These are phyloP conservation scores for Tinea pellionella DNA, from an alignment of 2,888 invertebrate species.

Conservation along the genomic window DNA sequence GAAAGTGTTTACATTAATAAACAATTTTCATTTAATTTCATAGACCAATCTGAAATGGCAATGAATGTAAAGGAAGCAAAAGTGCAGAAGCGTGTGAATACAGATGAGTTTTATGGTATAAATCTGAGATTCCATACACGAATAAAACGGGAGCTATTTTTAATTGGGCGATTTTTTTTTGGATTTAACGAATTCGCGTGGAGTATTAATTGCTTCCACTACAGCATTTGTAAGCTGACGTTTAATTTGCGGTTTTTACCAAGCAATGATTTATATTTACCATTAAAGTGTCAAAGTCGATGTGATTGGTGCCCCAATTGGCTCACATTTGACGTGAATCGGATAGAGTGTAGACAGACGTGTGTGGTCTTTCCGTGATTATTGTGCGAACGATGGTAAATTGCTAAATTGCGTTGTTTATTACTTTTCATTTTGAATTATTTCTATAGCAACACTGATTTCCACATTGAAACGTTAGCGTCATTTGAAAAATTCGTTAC, in stretches of 20 bases:
- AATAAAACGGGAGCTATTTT: not conserved
- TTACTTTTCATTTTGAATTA: not conserved
- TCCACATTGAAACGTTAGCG: not conserved
- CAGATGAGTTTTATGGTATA: too few relatives aligned
- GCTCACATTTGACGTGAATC: conserved; percentile 3
- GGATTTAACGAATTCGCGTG: not conserved
- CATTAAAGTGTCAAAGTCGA: conserved; percentile 7
- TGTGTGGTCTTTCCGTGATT: not conserved
- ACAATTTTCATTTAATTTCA: too few relatives aligned
- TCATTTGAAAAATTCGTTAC: too few relatives aligned
- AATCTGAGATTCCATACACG: too few relatives aligned
- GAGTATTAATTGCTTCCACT: not conserved
- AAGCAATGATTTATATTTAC: conserved; percentile 11
- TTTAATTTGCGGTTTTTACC: conserved; percentile 11
- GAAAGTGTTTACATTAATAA: too few relatives aligned
- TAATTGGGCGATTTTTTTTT: not conserved
- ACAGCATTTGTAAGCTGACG: conserved; percentile 7
- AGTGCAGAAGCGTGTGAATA: too few relatives aligned
- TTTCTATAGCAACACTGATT: not conserved
- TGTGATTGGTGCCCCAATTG: conserved; percentile 5
- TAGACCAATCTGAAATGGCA: too few relatives aligned
- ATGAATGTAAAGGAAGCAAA: too few relatives aligned
- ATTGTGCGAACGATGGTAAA: not conserved
- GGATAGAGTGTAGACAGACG: not conserved
- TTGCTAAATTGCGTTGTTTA: not conserved